Evolutionary conservation across 2,888 invertebrate species (phyloP).

Genomic region (Stenurella melanura): DNA sequence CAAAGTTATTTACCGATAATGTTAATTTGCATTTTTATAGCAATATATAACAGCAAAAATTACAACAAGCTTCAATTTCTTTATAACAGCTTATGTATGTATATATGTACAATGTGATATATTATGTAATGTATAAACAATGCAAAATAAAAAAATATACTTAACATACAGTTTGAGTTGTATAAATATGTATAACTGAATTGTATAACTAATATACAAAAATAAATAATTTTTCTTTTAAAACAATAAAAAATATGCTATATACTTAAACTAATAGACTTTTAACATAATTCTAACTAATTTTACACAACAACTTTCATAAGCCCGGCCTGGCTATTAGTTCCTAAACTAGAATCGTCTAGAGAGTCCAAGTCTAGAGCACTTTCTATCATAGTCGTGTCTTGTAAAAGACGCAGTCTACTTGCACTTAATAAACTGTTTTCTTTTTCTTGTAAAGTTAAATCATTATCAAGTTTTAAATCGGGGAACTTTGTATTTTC

Average conservation of each 20-base stretch:
- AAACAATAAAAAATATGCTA: conserved; percentile 27
- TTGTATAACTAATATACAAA: conserved; percentile 44
- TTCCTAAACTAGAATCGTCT: conserved; percentile 83
- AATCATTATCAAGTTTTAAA: conserved; percentile 69
- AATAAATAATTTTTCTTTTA: conserved; percentile 40
- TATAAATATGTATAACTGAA: conserved; percentile 38
- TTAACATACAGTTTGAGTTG: conserved; percentile 39
- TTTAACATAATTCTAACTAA: conserved; percentile 45
- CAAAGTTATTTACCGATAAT: conserved; percentile 45
- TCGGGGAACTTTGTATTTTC: conserved; percentile 62
- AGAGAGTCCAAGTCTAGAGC: conserved; percentile 91
- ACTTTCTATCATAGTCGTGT: conserved; percentile 93
- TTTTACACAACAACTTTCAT: conserved; percentile 76
- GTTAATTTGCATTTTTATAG: conserved; percentile 43
- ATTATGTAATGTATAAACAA: conserved; percentile 19
- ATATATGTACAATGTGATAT: conserved; percentile 20
- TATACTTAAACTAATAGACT: conserved; percentile 18
- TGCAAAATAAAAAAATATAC: conserved; percentile 16
- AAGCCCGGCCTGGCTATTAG: conserved; percentile 81
- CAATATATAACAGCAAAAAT: conserved; percentile 49
- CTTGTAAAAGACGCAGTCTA: conserved; percentile 83
- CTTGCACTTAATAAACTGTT: conserved; percentile 79
- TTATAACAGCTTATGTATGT: conserved; percentile 18
- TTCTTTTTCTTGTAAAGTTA: conserved; percentile 71
- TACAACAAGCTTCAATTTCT: conserved; percentile 41